Percentiles rank a stretch among this genome's conserved stretches.
These are phyloP conservation scores for Eledona agricola DNA, from an alignment of 2,888 invertebrate genomes.

Conservation along the genomic window DNA sequence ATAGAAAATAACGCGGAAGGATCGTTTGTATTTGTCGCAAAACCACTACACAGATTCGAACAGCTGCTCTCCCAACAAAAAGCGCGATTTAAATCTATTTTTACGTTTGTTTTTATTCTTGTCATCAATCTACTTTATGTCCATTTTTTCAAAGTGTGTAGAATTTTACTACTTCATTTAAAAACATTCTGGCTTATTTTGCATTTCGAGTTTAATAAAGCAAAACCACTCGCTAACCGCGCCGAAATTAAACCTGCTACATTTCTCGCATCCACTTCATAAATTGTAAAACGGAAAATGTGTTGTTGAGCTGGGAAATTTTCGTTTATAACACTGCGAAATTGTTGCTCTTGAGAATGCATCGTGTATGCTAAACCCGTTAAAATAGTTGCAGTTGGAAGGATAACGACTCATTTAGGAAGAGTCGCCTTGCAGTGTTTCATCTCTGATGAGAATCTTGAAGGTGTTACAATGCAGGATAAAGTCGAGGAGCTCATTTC, in stretches of 20 bases:
- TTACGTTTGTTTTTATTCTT: conserved; percentile 1
- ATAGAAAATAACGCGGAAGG: too few relatives aligned
- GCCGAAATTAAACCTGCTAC: conserved; percentile 6
- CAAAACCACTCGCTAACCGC: neutral
- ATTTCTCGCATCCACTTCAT: conserved; percentile 4
- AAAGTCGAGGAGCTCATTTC: conserved; percentile 6
- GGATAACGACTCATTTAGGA: too few relatives aligned
- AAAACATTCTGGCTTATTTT: neutral
- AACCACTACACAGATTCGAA: neutral
- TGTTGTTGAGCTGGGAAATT: conserved; percentile 3
- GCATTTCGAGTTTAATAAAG: conserved; percentile 8
- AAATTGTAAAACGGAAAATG: too few relatives aligned
- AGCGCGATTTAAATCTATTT: neutral
- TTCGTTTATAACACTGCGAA: neutral
- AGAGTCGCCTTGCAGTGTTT: too few relatives aligned
- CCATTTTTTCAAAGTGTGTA: neutral
- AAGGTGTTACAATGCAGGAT: neutral
- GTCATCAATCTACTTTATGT: neutral
- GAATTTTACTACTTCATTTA: conserved; percentile 1
- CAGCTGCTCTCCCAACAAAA: conserved; percentile 1
- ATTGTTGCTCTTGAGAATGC: neutral
- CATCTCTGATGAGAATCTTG: conserved; percentile 14
- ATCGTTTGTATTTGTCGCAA: too few relatives aligned
- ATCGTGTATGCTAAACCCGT: neutral
- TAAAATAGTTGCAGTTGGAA: too few relatives aligned